These are phyloP conservation scores for Carterocephalus palaemon DNA, from an alignment of 2,888 invertebrate species.

Conservation along the genomic window DNA sequence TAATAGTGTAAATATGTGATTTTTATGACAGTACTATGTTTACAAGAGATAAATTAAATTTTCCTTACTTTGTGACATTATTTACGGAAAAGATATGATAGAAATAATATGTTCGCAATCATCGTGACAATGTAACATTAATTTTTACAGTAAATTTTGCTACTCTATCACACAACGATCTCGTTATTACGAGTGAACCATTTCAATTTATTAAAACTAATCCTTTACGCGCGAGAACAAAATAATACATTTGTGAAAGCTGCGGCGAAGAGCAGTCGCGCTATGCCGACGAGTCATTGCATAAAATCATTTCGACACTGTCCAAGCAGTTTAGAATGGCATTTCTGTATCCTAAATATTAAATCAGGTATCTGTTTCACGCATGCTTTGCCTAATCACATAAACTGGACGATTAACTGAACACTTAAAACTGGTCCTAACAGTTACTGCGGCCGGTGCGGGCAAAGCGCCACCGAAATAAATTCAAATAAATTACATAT, in stretches of 20 bases:
- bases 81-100: conserved; percentile 51
- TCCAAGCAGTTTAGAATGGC: conserved; percentile 10
- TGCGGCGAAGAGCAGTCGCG: conserved; percentile 18
- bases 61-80: conserved; percentile 39
- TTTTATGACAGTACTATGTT: conserved; percentile 57
- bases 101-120: conserved; percentile 39
- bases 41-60: conserved; percentile 53
- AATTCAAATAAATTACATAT: conserved; percentile 43
- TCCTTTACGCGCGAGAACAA: neutral
- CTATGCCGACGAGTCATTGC: conserved; percentile 3
- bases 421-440: conserved; percentile 72
- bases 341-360: conserved; percentile 26
- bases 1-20: conserved; percentile 77
- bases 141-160: conserved; percentile 17
- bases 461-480: conserved; percentile 48
- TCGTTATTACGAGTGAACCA: conserved; percentile 11
- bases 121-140: conserved; percentile 9
- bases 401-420: conserved; percentile 74
- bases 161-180: conserved; percentile 20
- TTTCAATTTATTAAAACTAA: conserved; percentile 9
- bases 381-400: conserved; percentile 73
- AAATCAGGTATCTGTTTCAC: conserved; percentile 66
- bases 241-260: neutral
- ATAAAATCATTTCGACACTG: conserved; percentile 16
- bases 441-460: conserved; percentile 48